Conservation (phyloP, 2,797 vertebrate genomes). For the Alfaro cultratus region DNA sequence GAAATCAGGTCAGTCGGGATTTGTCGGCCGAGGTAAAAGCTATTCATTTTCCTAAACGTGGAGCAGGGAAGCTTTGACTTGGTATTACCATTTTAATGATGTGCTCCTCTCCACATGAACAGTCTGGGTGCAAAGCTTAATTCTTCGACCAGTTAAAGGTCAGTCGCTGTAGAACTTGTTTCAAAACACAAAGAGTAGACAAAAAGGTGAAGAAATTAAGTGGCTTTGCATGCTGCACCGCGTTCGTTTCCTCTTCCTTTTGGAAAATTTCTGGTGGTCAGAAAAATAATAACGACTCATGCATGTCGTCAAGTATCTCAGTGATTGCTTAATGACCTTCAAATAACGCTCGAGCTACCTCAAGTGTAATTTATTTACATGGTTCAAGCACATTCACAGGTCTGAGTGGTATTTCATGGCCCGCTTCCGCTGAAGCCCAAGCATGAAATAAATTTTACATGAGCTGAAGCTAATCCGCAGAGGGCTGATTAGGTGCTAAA, state of each 20-base stretch:
- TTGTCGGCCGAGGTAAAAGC: slow-evolving; percentile 66
- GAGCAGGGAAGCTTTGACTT: slow-evolving; percentile 49
- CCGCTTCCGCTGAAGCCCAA: slow-evolving; percentile 62
- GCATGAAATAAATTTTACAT: slow-evolving; percentile 77
- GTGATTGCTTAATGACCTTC: slow-evolving; percentile 36
- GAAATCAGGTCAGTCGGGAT: slow-evolving; percentile 54
- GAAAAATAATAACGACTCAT: not conserved
- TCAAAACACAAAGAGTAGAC: slow-evolving; percentile 58
- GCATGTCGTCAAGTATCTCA: slow-evolving; percentile 12
- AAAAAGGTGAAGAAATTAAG: slow-evolving; percentile 21
- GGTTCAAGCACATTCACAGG: slow-evolving; percentile 44
- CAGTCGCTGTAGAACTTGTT: slow-evolving; percentile 62
- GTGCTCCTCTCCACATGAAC: slow-evolving; percentile 71
- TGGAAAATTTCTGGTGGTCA: slow-evolving; percentile 6
- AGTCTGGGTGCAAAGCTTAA: slow-evolving; percentile 59
- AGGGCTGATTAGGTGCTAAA: slow-evolving; percentile 79
- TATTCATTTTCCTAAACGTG: slow-evolving; percentile 59
- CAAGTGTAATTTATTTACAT: slow-evolving; percentile 61
- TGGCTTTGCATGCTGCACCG: slow-evolving; percentile 6
- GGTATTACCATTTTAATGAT: slow-evolving; percentile 79
- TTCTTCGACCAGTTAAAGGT: slow-evolving; percentile 75
- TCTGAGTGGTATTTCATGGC: slow-evolving; percentile 57
- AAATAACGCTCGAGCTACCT: slow-evolving; percentile 19
- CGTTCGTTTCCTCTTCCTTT: slow-evolving; percentile 16
- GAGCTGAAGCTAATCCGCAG: slow-evolving; percentile 69